Evolutionary conservation across 2,888 invertebrate genomes (phyloP).

Genomic region (Cheilosia vulpina): DNA sequence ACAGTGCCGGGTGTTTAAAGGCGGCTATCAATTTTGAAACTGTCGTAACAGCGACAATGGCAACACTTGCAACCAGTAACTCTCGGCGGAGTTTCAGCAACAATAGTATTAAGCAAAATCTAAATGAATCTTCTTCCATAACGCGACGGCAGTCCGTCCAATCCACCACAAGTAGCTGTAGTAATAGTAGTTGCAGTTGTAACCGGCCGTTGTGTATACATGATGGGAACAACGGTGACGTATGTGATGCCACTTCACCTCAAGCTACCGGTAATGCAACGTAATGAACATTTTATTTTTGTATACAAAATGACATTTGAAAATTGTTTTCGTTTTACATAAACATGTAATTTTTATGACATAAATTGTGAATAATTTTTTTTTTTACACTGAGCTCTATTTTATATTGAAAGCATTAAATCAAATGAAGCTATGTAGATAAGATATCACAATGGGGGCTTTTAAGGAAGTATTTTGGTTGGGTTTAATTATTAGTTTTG

Average conservation of each 20-base stretch:
- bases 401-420: neutral
- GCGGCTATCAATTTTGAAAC: constrained; percentile 55
- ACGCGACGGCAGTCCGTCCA: constrained; percentile 54
- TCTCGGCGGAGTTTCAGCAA: constrained; percentile 38
- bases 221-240: constrained; percentile 38
- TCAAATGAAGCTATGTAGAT: constrained; percentile 15
- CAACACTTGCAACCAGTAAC: constrained; percentile 42
- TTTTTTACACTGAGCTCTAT: constrained; percentile 13
- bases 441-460: constrained; percentile 13
- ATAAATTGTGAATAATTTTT: constrained; percentile 14
- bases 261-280: constrained; percentile 43
- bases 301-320: constrained; percentile 31
- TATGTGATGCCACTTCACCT: constrained; percentile 50
- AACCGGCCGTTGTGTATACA: constrained; percentile 36
- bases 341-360: constrained; percentile 12
- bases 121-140: constrained; percentile 68
- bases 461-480: constrained; percentile 10
- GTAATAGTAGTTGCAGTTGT: constrained; percentile 49
- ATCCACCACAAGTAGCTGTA: constrained; percentile 66
- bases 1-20: constrained; percentile 74
- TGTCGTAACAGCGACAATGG: constrained; percentile 50
- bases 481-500: neutral
- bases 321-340: constrained; percentile 4
- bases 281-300: constrained; percentile 39
- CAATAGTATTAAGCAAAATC: constrained; percentile 64